Base-by-base conservation (phyloP, 92 coral and sea anemone species). In the Bergia sp. region DNA sequence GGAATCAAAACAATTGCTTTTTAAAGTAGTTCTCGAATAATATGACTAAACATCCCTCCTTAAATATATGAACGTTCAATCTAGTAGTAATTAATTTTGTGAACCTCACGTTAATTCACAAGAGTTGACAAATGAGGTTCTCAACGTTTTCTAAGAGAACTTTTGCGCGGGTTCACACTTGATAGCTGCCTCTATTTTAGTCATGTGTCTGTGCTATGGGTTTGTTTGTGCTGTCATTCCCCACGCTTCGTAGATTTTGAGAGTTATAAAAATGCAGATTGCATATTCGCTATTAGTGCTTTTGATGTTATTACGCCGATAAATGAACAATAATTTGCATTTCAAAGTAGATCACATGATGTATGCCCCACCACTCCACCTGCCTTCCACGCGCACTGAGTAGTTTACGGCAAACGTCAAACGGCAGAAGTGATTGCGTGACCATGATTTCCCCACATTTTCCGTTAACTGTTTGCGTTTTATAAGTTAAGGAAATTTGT, bases 271-370 rank as follows among this genome's bases (percentile, higher is more conserved):
- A 74, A 74, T 39, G 78, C 49, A 74, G 41, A 69, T 15, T 21
- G 15, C 29, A 1, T 47, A 37, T 15, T 74, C 21, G 78, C 16
- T 74, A 36, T 76, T 50, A 41, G 79, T 76, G 79, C 36, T 44
- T 15, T 16, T n/a, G 13, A 76, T 9, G 1, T 5, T 39, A 10
- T 8, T 2, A 3, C 23, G 21, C 78, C 78, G 80, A 76, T 37
- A 76, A 76, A 13, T 42, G 80, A 76, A 40, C n/a, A 18, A 18
- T 10, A 76, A 76, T 76, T 76, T 76, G 50, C 80, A 76, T 76
- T 16, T 76, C 11, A 76, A 76, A 40, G 37, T 50, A 12, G 47
- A 38, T 74, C 21, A 1, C 80, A 16, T 41, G 80, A 76, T 53
- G 78, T 18, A 7, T 42, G 3, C 38, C 20, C 38, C 5, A 38